A percentile compares a stretch with the other conserved stretches of the same genome.
Evolutionary conservation across 2,888 invertebrate species (phyloP).

Genomic region (Therioaphis trifolii): DNA sequence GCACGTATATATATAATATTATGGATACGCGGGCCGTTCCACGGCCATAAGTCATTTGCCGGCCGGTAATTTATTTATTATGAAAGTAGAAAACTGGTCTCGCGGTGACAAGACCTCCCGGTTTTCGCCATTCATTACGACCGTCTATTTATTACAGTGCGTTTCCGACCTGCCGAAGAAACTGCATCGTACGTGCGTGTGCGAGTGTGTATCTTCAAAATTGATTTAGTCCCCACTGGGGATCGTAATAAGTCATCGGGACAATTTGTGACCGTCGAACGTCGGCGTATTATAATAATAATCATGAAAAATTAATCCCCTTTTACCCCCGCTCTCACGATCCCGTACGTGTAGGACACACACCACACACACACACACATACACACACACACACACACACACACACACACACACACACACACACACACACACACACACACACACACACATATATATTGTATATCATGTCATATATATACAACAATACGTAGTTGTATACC

Average conservation of each 20-base stretch:
- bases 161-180: conserved; percentile 24
- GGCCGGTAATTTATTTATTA: conserved; percentile 50
- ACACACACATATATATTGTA: no score
- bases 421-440: neutral
- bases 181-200: neutral
- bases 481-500: no score
- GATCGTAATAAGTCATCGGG: conserved; percentile 12
- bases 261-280: conserved; percentile 8
- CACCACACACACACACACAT: neutral
- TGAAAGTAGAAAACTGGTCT: conserved; percentile 57
- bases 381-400: neutral
- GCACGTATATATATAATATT: neutral
- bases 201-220: conserved; percentile 10
- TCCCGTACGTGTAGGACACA: no score
- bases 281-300: neutral
- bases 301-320: conserved; percentile 16
- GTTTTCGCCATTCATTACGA: conserved; percentile 57
- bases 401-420: neutral
- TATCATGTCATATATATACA: no score
- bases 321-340: neutral
- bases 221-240: neutral
- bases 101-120: conserved; percentile 61
- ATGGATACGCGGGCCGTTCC: conserved; percentile 9
- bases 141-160: conserved; percentile 49
- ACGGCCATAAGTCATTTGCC: conserved; percentile 54